Base-by-base conservation (phyloP, 2,113 vertebrate species). In the Lota lota region DNA sequence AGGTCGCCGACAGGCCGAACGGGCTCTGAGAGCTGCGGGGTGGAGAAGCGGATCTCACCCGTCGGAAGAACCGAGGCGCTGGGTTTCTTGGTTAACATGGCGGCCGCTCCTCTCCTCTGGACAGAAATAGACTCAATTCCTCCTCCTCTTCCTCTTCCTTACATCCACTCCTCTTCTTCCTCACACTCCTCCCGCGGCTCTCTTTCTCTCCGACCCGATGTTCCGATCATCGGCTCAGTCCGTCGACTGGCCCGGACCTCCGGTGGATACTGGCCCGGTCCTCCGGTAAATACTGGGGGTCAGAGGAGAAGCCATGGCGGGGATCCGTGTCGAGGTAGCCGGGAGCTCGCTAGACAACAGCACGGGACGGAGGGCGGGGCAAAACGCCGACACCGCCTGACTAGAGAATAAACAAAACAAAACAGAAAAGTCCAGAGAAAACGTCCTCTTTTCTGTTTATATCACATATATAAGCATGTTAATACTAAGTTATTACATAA, bases 41-140 rank as follows among this genome's bases (percentile, higher is more conserved):
- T 58, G 61, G 7, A 68, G 67, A 59, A 20, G 66, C 57, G 70
- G 69, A 66, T 64, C 96, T 98, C 91, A 97, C 96, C 95, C 83
- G 93, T 92, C 72, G 93, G 93, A 85, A 93, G 93, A 89, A 91
- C 88, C 77, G 91, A 85, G 88, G 93, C 83, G 88, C 93, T 92
- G 90, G 95, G 91, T 90, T 97, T 98, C 94, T 95, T 95, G 90
- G 94, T 94, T 94, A 97, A 98, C 96, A 98, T 98, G 96, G 96
- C 96, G 94, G 95, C 95, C 94, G 90, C 74, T 88, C 88, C 88
- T 89, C 90, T 91, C 91, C 91, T 81, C 66, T 86, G 81, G 77
- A 64, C 77, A n/a, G 60, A 16, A 58, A 68, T 19, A 74, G 82
- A 85, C 83, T 69, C 88, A 85, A 90, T 90, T 89, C 89, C 84